phyloP scores from a whole-genome alignment of 2,113 vertebrate species.

The Sprattus sprattus region DNA sequence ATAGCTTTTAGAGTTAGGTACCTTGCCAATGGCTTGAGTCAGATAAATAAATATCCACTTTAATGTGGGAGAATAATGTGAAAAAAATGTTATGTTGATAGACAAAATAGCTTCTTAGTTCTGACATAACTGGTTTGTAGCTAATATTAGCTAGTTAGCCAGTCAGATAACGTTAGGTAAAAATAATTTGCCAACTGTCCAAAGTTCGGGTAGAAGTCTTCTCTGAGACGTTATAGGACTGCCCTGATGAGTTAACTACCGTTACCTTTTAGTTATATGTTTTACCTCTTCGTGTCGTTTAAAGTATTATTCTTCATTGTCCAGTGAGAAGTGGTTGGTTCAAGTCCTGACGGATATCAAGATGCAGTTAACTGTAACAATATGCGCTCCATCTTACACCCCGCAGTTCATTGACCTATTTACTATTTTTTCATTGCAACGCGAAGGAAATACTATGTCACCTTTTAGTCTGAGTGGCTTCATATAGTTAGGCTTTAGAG shows the following conservation, averaged over 20 bases:
- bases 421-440: not conserved
- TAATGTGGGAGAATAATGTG: not conserved
- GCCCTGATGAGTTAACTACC: too few relatives aligned
- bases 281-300: too few relatives aligned
- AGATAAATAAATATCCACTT: not conserved
- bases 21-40: not conserved
- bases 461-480: not conserved
- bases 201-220: not conserved
- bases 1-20: conserved; percentile 22
- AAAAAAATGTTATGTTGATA: not conserved
- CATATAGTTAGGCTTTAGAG: not conserved
- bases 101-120: not conserved
- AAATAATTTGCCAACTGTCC: not conserved
- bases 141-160: not conserved
- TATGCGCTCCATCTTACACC: not conserved
- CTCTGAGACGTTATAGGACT: not conserved
- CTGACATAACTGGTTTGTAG: not conserved
- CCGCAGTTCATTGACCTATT: not conserved
- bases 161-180: not conserved
- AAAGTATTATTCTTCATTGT: not conserved
- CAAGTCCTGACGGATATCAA: not conserved
- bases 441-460: not conserved
- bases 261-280: too few relatives aligned
- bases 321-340: not conserved
- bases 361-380: not conserved